Base-by-base conservation (phyloP, 2,797 vertebrate genomes). In the Brachyrhaphis roseni region DNA sequence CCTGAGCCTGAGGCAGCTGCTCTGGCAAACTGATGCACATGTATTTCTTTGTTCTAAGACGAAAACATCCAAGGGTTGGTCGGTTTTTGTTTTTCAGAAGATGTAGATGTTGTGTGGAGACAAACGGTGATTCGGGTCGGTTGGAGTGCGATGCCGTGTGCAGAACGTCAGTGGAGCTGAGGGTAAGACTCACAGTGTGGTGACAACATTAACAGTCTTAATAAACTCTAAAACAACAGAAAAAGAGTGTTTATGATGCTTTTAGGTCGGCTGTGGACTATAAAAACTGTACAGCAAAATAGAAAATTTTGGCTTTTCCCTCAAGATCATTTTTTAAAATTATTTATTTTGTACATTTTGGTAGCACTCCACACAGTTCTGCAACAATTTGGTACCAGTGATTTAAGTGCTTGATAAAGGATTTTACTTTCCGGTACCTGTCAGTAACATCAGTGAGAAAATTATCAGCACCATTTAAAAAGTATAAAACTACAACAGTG, bases 261-360 rank as follows among this genome's bases (percentile, higher is more conserved):
- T 73, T 46, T 43, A 78, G 47, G 77, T 13, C n/a, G 76, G 64
- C 53, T 66, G 41, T 62, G 41, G 79, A 86, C 36, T 92, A 92
- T 90, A 93, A 93, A 93, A 89, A 72, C 89, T 90, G 82, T 86
- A 90, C 84, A 92, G 91, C 53, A 89, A 87, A 86, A 91, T 93
- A 92, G 80, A 93, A 93, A 93, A 93, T 16, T 36, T 85, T 70
- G 39, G 47, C 74, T 78, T 84, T 73, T 36, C 74, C 66, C 34
- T 16, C 72, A n/a, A n/a, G n/a, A n/a, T n/a, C n/a, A n/a, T n/a
- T n/a, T n/a, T n/a, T n/a, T n/a, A n/a, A n/a, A n/a, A n/a, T n/a
- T n/a, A n/a, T n/a, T 55, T 28, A 18, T 57, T 57, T 57, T 28
- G 11, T 43, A 13, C 41, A 45, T 45, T 43, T 16, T 46, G 26